Evolutionary conservation across 2,797 vertebrate species (phyloP).

Genomic region (Hydrolagus colliei): DNA sequence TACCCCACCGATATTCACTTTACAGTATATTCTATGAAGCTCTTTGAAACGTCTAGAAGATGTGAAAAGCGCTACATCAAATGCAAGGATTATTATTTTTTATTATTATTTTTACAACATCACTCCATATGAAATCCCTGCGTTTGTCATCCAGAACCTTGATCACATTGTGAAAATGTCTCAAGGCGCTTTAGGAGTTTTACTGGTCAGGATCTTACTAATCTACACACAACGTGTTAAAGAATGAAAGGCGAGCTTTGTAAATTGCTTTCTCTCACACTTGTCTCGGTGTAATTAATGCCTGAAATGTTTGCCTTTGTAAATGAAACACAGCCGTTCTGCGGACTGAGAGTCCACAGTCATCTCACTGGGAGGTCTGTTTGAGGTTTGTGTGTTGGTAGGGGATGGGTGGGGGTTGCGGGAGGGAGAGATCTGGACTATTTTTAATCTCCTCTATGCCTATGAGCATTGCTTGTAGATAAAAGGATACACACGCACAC

Average conservation of each 20-base stretch:
- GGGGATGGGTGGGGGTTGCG: too few species aligned
- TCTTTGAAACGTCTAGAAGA: too few species aligned
- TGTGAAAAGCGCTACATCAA: too few species aligned
- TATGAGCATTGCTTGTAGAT: slow-evolving; percentile 6
- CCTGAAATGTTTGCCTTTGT: slow-evolving; percentile 7
- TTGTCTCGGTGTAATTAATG: slow-evolving; percentile 7
- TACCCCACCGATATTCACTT: too few species aligned
- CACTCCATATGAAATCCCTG: too few species aligned
- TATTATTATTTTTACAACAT: too few species aligned
- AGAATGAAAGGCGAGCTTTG: neutral
- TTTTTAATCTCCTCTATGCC: slow-evolving; percentile 22
- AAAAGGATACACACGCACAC: neutral
- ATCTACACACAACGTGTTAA: neutral
- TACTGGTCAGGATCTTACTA: too few species aligned
- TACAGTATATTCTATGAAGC: too few species aligned
- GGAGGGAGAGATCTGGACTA: slow-evolving; percentile 6
- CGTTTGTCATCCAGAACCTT: too few species aligned
- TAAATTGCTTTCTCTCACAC: neutral
- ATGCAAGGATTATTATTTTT: too few species aligned
- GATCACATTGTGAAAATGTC: too few species aligned
- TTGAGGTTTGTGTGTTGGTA: neutral
- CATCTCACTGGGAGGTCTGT: slow-evolving; percentile 22
- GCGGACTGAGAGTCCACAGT: neutral
- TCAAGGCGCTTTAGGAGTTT: too few species aligned
- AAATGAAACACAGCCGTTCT: slow-evolving; percentile 23